These are phyloP conservation scores for Neodon shergylaensis DNA, from an alignment of 2,113 vertebrate genomes.

Conservation along the genomic window DNA sequence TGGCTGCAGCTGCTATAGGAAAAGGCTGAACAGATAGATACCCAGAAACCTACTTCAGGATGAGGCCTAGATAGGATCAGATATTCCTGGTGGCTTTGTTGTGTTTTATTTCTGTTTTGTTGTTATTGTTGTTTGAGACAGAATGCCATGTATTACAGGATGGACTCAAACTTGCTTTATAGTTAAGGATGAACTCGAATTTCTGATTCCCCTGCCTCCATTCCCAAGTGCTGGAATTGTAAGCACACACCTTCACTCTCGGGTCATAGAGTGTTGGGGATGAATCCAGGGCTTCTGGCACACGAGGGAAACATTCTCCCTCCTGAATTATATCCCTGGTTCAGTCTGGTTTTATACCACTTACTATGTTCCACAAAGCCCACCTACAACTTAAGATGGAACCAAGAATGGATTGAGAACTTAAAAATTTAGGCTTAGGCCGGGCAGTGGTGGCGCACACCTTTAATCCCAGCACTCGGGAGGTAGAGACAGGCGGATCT, in stretches of 20 bases:
- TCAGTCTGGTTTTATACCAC: not conserved
- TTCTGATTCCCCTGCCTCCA: not conserved
- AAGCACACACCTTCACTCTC: not conserved
- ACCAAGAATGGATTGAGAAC: conserved; percentile 35
- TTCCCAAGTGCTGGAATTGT: not conserved
- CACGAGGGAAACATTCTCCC: not conserved
- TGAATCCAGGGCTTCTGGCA: too few species aligned
- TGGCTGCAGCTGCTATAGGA: not conserved
- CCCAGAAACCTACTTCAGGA: not conserved
- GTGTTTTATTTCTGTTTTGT: not conserved
- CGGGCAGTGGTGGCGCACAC: too few species aligned
- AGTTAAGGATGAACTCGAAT: not conserved
- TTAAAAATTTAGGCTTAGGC: not conserved
- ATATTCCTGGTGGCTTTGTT: not conserved
- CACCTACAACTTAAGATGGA: not conserved
- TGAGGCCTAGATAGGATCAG: not conserved
- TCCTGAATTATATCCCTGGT: too few species aligned
- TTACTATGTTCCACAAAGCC: not conserved
- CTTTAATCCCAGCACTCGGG: too few species aligned
- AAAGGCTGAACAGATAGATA: not conserved
- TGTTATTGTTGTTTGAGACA: not conserved
- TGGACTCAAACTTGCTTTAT: not conserved
- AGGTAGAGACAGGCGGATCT: too few species aligned
- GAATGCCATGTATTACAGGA: not conserved
- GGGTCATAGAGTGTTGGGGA: not conserved